Conservation (phyloP, 2,797 vertebrate genomes). For the Neopelma chrysocephalum region DNA sequence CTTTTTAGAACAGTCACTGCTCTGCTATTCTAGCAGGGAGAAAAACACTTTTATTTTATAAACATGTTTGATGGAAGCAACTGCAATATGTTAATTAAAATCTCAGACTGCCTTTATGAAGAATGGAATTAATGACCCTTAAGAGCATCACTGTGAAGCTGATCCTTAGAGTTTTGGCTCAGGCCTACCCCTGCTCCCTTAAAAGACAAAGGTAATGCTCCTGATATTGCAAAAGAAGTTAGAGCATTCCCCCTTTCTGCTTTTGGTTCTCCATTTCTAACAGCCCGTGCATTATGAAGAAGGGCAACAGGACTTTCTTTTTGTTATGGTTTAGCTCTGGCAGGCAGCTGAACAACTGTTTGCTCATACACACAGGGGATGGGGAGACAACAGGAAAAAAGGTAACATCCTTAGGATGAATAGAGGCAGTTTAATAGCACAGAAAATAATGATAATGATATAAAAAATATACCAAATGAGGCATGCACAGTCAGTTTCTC, state of each 20-base stretch:
- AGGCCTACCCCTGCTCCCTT: not conserved
- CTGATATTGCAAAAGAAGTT: not conserved
- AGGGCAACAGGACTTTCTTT: not conserved
- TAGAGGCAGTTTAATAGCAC: not conserved
- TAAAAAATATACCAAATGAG: not conserved
- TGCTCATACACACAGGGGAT: not conserved
- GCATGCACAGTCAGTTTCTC: not conserved
- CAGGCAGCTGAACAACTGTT: fast-evolving
- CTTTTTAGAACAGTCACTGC: not conserved
- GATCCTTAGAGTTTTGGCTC: not conserved
- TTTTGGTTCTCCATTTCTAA: not conserved
- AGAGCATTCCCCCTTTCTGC: not conserved
- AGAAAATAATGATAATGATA: not conserved
- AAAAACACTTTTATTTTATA: not conserved
- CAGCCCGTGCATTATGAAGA: not conserved
- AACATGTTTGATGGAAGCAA: not conserved
- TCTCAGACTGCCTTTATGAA: not conserved
- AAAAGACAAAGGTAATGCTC: not conserved
- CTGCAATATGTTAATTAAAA: not conserved
- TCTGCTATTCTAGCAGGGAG: not conserved
- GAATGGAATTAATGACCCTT: not conserved
- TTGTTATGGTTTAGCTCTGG: not conserved
- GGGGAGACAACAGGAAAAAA: not conserved
- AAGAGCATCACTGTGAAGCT: not conserved
- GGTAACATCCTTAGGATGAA: not conserved